Evolutionary conservation across 2,797 vertebrate genomes (phyloP).

Genomic region (Chelonia mydas): DNA sequence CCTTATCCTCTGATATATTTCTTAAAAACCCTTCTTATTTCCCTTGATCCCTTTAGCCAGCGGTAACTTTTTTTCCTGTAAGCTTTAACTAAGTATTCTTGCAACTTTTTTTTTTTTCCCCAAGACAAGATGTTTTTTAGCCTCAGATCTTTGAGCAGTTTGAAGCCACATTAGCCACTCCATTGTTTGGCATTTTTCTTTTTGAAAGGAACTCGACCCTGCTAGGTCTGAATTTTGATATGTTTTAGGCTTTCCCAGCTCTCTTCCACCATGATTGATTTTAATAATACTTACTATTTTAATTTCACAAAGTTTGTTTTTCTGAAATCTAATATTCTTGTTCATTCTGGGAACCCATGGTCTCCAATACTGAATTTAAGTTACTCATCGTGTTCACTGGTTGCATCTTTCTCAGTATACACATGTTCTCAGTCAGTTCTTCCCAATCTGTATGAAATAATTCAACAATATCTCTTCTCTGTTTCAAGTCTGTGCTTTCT

Average conservation of each 20-base stretch:
- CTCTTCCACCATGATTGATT: neutral
- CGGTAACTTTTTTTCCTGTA: neutral
- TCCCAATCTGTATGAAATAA: neutral
- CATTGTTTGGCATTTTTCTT: neutral
- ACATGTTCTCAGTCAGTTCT: neutral
- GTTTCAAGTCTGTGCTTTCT: neutral
- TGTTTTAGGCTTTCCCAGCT: neutral
- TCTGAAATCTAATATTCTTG: neutral
- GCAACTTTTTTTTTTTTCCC: neutral
- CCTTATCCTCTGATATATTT: neutral
- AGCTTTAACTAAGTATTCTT: neutral
- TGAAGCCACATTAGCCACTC: neutral
- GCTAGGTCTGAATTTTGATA: neutral
- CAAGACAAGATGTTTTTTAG: neutral
- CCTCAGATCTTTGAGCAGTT: neutral
- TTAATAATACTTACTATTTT: neutral
- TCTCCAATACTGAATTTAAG: neutral
- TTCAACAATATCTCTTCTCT: neutral
- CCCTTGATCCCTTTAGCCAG: neutral
- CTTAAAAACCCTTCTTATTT: neutral
- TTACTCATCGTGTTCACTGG: neutral
- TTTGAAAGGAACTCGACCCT: neutral
- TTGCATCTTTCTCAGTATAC: neutral
- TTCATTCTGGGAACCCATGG: neutral
- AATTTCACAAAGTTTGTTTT: neutral